Conservation (phyloP, 1,140 invertebrate species). For the Drosophila setifemur region DNA sequence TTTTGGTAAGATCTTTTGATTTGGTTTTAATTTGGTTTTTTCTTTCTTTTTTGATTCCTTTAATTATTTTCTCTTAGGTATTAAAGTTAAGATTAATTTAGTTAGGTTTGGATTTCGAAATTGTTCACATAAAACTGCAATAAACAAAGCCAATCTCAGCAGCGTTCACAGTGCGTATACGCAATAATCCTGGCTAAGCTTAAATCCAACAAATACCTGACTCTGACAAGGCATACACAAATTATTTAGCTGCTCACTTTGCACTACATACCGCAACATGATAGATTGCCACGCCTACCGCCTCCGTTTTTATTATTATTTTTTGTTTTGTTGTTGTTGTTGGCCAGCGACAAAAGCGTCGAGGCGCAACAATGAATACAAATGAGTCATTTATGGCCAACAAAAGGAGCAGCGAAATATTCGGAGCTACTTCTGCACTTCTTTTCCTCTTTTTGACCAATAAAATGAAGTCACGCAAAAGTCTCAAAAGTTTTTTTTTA, state of each 20-base stretch:
- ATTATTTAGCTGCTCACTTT: conserved; percentile 50
- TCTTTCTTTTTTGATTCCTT: no score
- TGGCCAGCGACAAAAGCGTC: conserved; percentile 28
- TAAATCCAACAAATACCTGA: conserved; percentile 18
- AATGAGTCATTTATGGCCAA: conserved; percentile 54
- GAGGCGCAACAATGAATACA: conserved; percentile 51
- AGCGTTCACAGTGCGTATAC: conserved; percentile 24
- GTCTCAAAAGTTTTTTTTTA: no score
- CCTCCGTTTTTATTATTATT: not conserved
- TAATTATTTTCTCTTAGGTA: no score
- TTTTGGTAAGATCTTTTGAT: no score
- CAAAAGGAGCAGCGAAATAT: conserved; percentile 21
- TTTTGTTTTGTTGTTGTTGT: no score
- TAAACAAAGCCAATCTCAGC: no score
- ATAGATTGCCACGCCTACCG: conserved; percentile 13
- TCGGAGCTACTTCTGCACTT: not conserved
- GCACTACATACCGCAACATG: conserved; percentile 38
- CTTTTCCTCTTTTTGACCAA: conserved; percentile 10
- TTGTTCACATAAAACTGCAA: no score
- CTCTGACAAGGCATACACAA: not conserved
- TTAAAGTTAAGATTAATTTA: no score
- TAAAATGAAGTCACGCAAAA: conserved; percentile 30
- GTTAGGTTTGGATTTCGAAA: no score
- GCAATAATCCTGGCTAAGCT: conserved; percentile 20
- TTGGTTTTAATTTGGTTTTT: no score